phyloP scores from a whole-genome alignment of 2,113 vertebrate species.

The Marcusenius ussheri region DNA sequence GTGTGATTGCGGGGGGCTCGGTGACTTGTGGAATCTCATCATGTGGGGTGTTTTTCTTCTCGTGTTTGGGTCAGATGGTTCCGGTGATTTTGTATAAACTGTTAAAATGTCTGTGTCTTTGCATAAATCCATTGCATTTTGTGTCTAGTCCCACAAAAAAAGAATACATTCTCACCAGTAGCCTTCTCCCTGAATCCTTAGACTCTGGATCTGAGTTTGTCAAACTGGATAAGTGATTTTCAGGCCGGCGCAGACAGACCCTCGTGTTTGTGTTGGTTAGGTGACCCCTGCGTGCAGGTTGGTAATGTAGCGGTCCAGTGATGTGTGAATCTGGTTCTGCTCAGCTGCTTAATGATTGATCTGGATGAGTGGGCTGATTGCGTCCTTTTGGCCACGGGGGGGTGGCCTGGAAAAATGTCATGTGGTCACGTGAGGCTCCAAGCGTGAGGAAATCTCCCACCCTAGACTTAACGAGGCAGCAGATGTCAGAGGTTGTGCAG shows the following conservation, averaged over 20 bases:
- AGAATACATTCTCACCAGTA: neutral
- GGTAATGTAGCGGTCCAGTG: neutral
- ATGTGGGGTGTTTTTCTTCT: neutral
- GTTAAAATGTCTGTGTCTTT: neutral
- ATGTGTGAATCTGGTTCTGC: neutral
- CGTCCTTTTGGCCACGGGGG: neutral
- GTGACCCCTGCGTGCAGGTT: neutral
- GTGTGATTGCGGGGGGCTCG: neutral
- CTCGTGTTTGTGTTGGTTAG: neutral
- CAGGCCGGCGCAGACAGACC: neutral
- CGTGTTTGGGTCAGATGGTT: neutral
- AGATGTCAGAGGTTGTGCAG: neutral
- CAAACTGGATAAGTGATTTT: neutral
- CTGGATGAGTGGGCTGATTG: neutral
- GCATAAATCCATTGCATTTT: neutral
- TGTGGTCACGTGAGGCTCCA: neutral
- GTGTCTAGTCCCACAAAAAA: neutral
- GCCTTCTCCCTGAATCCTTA: neutral
- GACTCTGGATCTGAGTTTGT: neutral
- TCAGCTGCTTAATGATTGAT: slow-evolving; percentile 15
- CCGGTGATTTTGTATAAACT: neutral
- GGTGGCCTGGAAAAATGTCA: neutral
- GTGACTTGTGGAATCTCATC: neutral
- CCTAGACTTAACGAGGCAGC: neutral
- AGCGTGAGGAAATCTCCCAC: neutral